phyloP scores from a whole-genome alignment of 1,140 invertebrate genomes.

The Euura saliciscinereae region DNA sequence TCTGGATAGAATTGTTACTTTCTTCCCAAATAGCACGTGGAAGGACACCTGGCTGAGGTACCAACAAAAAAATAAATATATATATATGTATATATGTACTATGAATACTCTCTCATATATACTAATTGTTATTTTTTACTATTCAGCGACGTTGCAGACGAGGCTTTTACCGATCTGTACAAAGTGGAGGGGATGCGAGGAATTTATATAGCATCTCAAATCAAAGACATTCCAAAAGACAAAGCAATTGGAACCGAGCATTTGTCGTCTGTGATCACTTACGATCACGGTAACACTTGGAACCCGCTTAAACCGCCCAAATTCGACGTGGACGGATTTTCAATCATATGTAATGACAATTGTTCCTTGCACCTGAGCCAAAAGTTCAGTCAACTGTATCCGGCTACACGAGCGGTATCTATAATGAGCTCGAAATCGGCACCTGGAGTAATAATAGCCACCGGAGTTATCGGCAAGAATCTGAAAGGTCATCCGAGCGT shows the following conservation, averaged over 20 bases:
- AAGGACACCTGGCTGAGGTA: slow-evolving; percentile 84
- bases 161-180: slow-evolving; percentile 88
- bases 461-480: slow-evolving; percentile 78
- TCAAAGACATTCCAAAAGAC: slow-evolving; percentile 62
- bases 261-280: slow-evolving; percentile 82
- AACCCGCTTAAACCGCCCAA: slow-evolving; percentile 70
- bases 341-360: slow-evolving; percentile 68
- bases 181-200: slow-evolving; percentile 85
- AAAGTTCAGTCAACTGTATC: slow-evolving; percentile 82
- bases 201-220: slow-evolving; percentile 88
- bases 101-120: slow-evolving; percentile 19
- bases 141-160: slow-evolving; percentile 75
- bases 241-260: slow-evolving; percentile 73
- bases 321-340: slow-evolving; percentile 69
- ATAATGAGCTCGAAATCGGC: slow-evolving; percentile 87
- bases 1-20: slow-evolving; percentile 82
- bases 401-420: slow-evolving; percentile 75
- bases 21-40: slow-evolving; percentile 81
- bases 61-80: slow-evolving; percentile 39
- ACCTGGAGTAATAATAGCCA: slow-evolving; percentile 86
- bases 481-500: slow-evolving; percentile 83
- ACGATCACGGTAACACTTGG: slow-evolving; percentile 88
- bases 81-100: neutral
- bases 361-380: slow-evolving; percentile 89
- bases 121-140: neutral